Evolutionary conservation across 2,888 invertebrate genomes (phyloP), one percentile per base, ranked within the genome.

Genomic region (Tiliacea aurago): DNA sequence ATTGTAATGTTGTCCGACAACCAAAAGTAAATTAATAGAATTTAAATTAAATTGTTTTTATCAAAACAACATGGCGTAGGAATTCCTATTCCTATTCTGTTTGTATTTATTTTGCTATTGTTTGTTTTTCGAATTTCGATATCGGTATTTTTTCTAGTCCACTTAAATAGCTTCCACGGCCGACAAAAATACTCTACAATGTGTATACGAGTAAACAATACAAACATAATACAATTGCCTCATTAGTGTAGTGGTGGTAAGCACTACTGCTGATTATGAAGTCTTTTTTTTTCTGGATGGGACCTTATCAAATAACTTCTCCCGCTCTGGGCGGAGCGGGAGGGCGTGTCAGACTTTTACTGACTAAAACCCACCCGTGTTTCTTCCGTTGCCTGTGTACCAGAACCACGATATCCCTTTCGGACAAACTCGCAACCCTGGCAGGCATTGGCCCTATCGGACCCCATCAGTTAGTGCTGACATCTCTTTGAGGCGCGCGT

Each of bases 51-150:
- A 71, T n/a, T 33, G 47, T 61, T 62, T 76, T 62, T 28, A 56
- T 62, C 43, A 1, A 61, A 80, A 55, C 73, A 62, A 55, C 73
- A 37, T 13, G 6, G 20, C 20, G 20, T 18, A 33, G 61, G 15
- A 43, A 61, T 33, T 33, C 4, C 20, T 43, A 15, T 59, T 33
- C 61, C 5, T 18, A 28, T 45, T 58, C 7, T 61, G n/a, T 80
- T 72, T 61, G 33, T 61, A 10, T 73, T 73, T 37, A 71, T 71
- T 79, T 47, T 41, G 0, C 11, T 20, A 10, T 80, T 49, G 41
- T 55, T 79, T 78, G 3, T 33, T 59, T 79, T 41, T 80, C 15
- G 11, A 47, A 49, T 37, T 28, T 28, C 15, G 13, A 18, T 13
- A n/a, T 59, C 23, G 13, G 1, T 59, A 20, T 45, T 45, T 58